Conservation (phyloP, 2,113 vertebrate species). For the Alligator sinensis region DNA sequence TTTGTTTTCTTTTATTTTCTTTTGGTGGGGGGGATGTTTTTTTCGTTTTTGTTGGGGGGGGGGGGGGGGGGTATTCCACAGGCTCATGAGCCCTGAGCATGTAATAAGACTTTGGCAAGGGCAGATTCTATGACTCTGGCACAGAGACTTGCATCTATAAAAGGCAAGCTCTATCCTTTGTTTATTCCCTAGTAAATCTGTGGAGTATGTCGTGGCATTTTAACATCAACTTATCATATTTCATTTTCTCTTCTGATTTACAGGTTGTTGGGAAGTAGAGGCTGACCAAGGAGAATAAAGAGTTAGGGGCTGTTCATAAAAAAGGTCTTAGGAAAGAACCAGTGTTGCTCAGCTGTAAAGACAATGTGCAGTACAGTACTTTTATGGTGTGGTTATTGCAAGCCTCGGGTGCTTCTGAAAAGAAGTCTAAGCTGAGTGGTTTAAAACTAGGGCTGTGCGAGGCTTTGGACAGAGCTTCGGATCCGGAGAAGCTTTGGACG, state of each 20-base stretch:
- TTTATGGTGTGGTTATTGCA: not conserved
- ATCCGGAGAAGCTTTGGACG: too few species aligned
- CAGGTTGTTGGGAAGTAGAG: conserved; percentile 32
- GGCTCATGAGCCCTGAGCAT: conserved; percentile 6
- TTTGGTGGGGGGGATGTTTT: not conserved
- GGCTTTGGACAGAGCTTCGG: too few species aligned
- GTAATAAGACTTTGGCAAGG: conserved; percentile 58
- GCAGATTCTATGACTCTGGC: conserved; percentile 43
- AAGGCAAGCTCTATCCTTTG: conserved; percentile 79
- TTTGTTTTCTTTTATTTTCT: too few species aligned
- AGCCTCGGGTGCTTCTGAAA: not conserved
- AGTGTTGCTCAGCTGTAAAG: not conserved
- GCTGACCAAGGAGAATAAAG: not conserved
- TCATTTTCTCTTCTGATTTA: conserved; percentile 44
- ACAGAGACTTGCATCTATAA: conserved; percentile 74
- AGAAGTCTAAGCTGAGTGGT: not conserved
- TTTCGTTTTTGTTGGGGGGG: not conserved
- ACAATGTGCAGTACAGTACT: not conserved
- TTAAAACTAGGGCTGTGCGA: not conserved
- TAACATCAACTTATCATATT: conserved; percentile 72
- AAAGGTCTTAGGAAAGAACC: conserved; percentile 28
- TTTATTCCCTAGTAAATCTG: conserved; percentile 77
- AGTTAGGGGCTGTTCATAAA: conserved; percentile 16
- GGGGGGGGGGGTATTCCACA: not conserved
- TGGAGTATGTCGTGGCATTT: conserved; percentile 73